Percentiles rank a stretch among this genome's conserved stretches.
Conservation (phyloP, 2,797 vertebrate genomes). For the Gila robusta region DNA sequence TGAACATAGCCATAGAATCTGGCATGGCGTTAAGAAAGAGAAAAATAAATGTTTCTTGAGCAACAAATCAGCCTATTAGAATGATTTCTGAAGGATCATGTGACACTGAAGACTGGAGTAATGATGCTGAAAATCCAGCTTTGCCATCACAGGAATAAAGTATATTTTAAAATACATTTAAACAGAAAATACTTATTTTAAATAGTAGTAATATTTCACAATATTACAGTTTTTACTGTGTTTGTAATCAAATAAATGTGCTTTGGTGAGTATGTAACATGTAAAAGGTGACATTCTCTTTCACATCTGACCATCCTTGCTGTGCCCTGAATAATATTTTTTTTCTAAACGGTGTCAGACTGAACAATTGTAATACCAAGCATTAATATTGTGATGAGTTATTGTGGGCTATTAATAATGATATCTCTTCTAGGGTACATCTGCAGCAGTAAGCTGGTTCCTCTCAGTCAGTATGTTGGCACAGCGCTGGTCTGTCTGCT, state of each 20-base stretch:
- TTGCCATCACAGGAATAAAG: background rate
- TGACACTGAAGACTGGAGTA: background rate
- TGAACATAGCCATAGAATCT: no score
- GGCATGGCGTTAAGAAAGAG: background rate
- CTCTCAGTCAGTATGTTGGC: slow-evolving; percentile 87
- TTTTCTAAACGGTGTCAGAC: background rate
- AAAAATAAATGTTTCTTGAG: background rate
- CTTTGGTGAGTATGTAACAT: background rate
- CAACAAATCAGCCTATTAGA: background rate
- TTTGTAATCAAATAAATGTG: background rate
- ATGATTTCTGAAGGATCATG: background rate
- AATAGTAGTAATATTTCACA: background rate
- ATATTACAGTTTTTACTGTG: no score
- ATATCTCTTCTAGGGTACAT: slow-evolving; percentile 81
- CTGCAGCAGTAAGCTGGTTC: slow-evolving; percentile 87
- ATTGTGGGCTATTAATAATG: background rate
- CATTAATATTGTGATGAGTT: background rate
- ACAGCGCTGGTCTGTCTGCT: slow-evolving; percentile 86
- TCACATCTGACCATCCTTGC: background rate
- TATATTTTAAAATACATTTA: background rate
- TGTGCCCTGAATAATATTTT: background rate
- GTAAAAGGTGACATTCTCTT: no score
- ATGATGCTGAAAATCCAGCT: background rate
- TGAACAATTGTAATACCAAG: background rate
- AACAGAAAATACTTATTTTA: background rate